Base-by-base conservation (phyloP, 2,113 vertebrate species). In the Plotosus lineatus region DNA sequence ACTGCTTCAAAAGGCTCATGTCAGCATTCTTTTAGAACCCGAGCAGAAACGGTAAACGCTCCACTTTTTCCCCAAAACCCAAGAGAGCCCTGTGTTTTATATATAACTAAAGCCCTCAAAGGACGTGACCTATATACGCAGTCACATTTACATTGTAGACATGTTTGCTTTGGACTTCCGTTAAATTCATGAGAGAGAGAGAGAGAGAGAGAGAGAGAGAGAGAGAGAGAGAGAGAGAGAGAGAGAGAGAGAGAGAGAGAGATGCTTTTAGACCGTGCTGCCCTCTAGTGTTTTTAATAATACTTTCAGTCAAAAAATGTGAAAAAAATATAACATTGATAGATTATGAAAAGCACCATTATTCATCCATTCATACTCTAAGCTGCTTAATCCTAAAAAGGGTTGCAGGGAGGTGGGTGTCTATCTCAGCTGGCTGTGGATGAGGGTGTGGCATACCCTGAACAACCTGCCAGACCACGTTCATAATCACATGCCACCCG, bases 221-320 rank as follows among this genome's bases (percentile, higher is more conserved):
- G 31, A 19, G 19, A 40, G 61, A 38, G 17, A 65, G 17, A 65
- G 33, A 65, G 19, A 23, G 3, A 40, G 9, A 38, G 61, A 65
- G 2, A 61, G 11, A 61, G 14, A 61, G 28, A 19, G 4, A 19
- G 58, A 33, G 58, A 31, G 48, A 50, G 26, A n/a, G 10, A 40
- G 76, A 82, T 66, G 74, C 82, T 78, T 78, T 82, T 12, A 14
- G 82, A 71, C 69, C 84, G 88, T 88, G 86, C 85, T 90, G 89
- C 85, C 87, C 88, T 88, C 89, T 90, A 85, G 85, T 88, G 89
- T 61, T 48, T 77, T 11, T 15, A 40, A 21, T 28, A 17, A n/a
- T 42, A 74, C 77, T 78, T 83, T 58, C 80, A 77, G 5, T n/a
- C 19, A 40, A 40, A 31, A n/a, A 48, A 51, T 48, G 21, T 17